A percentile compares a stretch with the other conserved stretches of the same genome.
Conservation (phyloP, 2,113 vertebrate species). For the Cephalophus harveyi region DNA sequence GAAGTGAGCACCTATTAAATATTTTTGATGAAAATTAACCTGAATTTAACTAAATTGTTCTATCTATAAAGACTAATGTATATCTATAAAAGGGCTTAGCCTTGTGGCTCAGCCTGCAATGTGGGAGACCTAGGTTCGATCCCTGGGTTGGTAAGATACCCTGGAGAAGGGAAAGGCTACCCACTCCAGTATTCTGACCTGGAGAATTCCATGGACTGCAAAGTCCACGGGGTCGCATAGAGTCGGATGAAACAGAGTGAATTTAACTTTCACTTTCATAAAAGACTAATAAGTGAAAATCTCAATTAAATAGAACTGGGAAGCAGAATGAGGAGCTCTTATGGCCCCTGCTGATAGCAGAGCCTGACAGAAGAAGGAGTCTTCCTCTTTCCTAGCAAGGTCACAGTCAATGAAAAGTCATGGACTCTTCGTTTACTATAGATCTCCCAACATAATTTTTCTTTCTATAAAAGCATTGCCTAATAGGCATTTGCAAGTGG, state of each 20-base stretch:
- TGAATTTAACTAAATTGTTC: neutral
- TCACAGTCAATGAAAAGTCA: neutral
- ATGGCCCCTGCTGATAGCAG: neutral
- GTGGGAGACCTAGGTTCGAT: neutral
- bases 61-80: neutral
- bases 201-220: neutral
- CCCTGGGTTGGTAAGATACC: neutral
- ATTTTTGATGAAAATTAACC: neutral
- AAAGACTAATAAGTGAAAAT: neutral
- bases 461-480: neutral
- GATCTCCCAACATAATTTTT: neutral
- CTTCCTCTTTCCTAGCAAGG: neutral
- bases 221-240: neutral
- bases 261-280: neutral
- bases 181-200: neutral
- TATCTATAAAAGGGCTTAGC: neutral
- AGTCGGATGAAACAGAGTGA: accelerated
- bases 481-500: neutral
- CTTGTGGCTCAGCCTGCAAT: neutral
- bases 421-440: neutral
- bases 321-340: neutral
- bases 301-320: neutral
- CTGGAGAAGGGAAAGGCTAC: neutral
- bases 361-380: neutral
- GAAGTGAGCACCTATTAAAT: neutral